phyloP scores from a whole-genome alignment of 2,797 vertebrate genomes.

The Esox lucius region DNA sequence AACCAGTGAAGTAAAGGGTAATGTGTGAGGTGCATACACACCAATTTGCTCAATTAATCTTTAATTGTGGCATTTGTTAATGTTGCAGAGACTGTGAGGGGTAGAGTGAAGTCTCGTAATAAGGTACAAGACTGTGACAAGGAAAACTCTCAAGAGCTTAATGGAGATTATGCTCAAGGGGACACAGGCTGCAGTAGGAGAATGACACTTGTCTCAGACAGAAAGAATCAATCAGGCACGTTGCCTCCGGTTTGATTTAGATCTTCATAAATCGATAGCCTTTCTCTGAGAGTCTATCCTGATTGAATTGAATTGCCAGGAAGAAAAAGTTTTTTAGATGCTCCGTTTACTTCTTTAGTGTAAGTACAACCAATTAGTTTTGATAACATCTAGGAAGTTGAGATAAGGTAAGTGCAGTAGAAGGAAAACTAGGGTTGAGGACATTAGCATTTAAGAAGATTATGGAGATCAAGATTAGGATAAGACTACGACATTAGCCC shows the following conservation, averaged over 20 bases:
- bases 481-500: conserved; percentile 35
- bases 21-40: neutral
- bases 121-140: neutral
- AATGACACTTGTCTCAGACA: conserved; percentile 57
- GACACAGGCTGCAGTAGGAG: conserved; percentile 42
- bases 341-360: conserved; percentile 70
- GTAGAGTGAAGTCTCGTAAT: conserved; percentile 20
- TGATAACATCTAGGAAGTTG: conserved; percentile 66
- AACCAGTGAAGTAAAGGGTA: conserved; percentile 25
- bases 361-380: conserved; percentile 68
- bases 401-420: conserved; percentile 68
- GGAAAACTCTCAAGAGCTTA: conserved; percentile 34
- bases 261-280: conserved; percentile 65
- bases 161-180: conserved; percentile 28
- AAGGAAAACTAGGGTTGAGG: conserved; percentile 60
- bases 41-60: conserved; percentile 13
- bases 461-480: conserved; percentile 18
- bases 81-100: conserved; percentile 6
- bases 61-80: conserved; percentile 17
- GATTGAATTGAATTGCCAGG: conserved; percentile 67
- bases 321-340: conserved; percentile 51
- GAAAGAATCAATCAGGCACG: conserved; percentile 61
- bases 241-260: conserved; percentile 62
- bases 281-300: conserved; percentile 64
- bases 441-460: conserved; percentile 55